phyloP scores from a whole-genome alignment of 1,140 invertebrate species.

The Mycetomoellerius zeteki region DNA sequence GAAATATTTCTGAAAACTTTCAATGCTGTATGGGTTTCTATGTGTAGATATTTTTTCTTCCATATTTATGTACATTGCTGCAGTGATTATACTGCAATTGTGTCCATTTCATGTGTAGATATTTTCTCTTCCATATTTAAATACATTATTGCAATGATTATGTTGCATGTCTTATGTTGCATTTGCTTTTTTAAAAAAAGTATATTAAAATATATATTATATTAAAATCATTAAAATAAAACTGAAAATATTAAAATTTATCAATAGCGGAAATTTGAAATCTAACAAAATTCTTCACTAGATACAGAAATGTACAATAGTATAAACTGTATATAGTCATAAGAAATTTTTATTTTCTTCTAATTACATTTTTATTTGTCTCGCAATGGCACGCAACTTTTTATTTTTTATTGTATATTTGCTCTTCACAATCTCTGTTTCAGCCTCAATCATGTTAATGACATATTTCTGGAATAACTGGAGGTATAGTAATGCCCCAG shows the following conservation, averaged over 20 bases:
- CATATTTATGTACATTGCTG: not conserved
- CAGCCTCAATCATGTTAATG: conserved; percentile 14
- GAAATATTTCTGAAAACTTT: too few relatives aligned
- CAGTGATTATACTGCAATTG: too few relatives aligned
- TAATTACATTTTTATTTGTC: too few relatives aligned
- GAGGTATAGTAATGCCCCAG: conserved; percentile 90
- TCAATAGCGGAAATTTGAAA: not conserved
- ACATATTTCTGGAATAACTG: conserved; percentile 13
- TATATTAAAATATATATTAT: too few relatives aligned
- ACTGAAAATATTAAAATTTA: not conserved
- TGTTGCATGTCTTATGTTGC: too few relatives aligned
- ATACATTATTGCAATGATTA: not conserved
- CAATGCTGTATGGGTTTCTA: too few relatives aligned
- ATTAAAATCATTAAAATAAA: too few relatives aligned
- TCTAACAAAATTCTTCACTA: not conserved
- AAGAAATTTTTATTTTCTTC: not conserved
- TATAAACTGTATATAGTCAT: not conserved
- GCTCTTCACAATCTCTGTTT: not conserved
- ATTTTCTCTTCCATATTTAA: not conserved
- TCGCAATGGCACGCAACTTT: too few relatives aligned
- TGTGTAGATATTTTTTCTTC: not conserved
- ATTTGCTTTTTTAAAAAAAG: too few relatives aligned
- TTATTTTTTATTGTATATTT: not conserved
- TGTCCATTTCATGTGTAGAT: too few relatives aligned
- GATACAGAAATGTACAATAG: not conserved